phyloP scores from a whole-genome alignment of 1,140 invertebrate genomes.

The Rhagoletis pomonella region DNA sequence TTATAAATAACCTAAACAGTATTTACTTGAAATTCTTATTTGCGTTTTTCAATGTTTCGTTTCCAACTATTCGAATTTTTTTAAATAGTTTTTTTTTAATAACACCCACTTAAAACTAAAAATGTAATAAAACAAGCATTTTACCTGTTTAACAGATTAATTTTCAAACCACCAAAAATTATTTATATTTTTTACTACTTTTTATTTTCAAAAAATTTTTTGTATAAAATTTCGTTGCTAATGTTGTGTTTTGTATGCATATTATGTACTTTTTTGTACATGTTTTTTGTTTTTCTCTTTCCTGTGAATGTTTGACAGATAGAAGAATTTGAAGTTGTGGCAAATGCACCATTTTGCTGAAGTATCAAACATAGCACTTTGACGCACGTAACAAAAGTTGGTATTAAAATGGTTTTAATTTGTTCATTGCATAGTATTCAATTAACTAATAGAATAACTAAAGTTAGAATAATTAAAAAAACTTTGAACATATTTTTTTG shows the following conservation, averaged over 20 bases:
- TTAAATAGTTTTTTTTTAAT: neutral
- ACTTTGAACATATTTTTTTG: too few relatives aligned
- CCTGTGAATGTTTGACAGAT: too few relatives aligned
- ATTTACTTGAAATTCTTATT: neutral
- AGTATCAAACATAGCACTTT: too few relatives aligned
- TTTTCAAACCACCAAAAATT: neutral
- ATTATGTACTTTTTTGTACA: neutral
- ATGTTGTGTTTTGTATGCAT: neutral
- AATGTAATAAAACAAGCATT: neutral
- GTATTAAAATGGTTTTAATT: too few relatives aligned
- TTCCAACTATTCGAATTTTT: too few relatives aligned
- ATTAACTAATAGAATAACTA: too few relatives aligned
- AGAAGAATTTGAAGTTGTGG: too few relatives aligned
- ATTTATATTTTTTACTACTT: neutral
- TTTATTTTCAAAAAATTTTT: neutral
- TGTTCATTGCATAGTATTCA: too few relatives aligned
- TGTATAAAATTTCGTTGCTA: conserved; percentile 48
- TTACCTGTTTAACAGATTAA: neutral
- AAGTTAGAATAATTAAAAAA: too few relatives aligned
- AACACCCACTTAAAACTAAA: neutral
- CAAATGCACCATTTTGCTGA: too few relatives aligned
- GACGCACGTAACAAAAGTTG: too few relatives aligned
- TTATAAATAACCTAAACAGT: neutral
- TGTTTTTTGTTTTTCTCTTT: neutral
- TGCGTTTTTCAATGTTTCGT: too few relatives aligned